Evolutionary conservation across 2,113 vertebrate species (phyloP), one percentile per base, ranked within the genome.

Genomic region (Dermatemys mawii): DNA sequence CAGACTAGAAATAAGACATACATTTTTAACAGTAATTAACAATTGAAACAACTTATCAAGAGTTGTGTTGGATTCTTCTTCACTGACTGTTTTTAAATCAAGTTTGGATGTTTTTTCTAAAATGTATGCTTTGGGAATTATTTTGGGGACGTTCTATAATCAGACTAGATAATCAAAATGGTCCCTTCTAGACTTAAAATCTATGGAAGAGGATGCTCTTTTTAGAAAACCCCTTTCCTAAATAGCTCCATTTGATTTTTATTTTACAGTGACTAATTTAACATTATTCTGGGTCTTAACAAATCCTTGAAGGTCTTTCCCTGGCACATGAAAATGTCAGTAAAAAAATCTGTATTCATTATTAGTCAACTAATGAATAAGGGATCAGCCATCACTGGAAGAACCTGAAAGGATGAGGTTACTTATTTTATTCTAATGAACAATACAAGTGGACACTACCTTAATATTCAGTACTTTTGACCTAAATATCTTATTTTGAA

Each of bases 301-400:
- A 93, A 91, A 86, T 90, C 87, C 29, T 41, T 50, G 48, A 93
- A 57, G 26, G 81, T 84, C 63, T 91, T 26, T 7, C 29, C 89
- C 86, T 96, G 80, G 82, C 22, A 81, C 60, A 88, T 95, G 60
- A 88, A 24, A 41, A 1, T 87, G 83, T 80, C 46, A 78, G 16
- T 80, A 22, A 93, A 87, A 95, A 97, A 92, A 76, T 76, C 21
- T 51, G 76, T 94, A 94, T 95, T 63, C 78, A 91, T 95, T 90
- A 75, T 95, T 94, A 97, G 32, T 54, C 84, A 95, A 41, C 85
- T 97, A 87, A 87, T 94, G 90, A 97, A 94, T 81, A 93, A 93
- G 22, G 12, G 32, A 95, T 92, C 86, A 94, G 78, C 5, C 35
- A 78, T 90, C 91, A 57, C 86, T 80, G 85, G 55, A 89, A 70